Base-by-base conservation (phyloP, 2,797 vertebrate species). In the Enteromius trimaculatus region DNA sequence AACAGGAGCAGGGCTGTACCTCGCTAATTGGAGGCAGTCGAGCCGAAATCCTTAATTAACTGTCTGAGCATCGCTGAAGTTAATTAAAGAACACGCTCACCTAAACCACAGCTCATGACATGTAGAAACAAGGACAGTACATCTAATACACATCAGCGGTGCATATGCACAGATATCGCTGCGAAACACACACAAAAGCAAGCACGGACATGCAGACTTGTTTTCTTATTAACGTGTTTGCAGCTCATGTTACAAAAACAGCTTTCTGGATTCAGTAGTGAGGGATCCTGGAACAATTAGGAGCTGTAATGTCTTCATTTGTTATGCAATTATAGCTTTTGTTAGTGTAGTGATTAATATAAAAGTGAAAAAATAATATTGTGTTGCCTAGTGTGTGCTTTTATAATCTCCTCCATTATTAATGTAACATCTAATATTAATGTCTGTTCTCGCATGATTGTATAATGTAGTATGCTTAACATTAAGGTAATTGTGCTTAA, bases 31-130 rank as follows among this genome's bases (percentile, higher is more conserved):
- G 95, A 95, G 91, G 89, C 93, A 96, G 86, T 92, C 93, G 92
- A 95, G 93, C 93, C 93, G 93, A 94, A 96, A 96, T 93, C 92
- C 92, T 95, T 95, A 95, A 96, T 96, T 95, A 97, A 94, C 91
- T 93, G 94, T 93, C 93, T 91, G 94, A 93, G 92, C 89, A 71
- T 92, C 89, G 90, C 93, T 94, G 93, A 95, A 96, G 93, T 95
- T 96, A 93, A 96, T 95, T 95, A 97, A 92, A 92, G 92, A 95
- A 94, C 87, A 92, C 93, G 94, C 90, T 89, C 88, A 92, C 90
- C 91, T 92, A 94, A 93, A 93, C 90, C 69, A 86, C 81, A 91
- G 93, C 94, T 94, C 92, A 81, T 88, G 91, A 93, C 89, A 92
- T 34, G 49, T 42, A 39, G 14, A 79, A 80, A 72, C 79, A 84